phyloP scores from a whole-genome alignment of 2,113 vertebrate species.

The Onychostruthus taczanowskii region DNA sequence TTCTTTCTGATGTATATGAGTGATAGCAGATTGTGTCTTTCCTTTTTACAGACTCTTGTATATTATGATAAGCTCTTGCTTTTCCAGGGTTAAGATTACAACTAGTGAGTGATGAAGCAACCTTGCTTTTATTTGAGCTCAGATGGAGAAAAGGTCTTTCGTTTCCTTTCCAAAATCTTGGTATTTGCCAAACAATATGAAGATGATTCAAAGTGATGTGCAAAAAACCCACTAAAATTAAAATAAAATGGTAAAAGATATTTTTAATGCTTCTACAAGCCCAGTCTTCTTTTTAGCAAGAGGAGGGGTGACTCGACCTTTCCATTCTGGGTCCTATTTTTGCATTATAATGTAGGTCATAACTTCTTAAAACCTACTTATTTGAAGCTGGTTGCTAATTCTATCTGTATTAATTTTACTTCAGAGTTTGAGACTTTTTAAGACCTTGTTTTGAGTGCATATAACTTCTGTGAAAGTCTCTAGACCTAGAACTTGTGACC shows the following conservation, averaged over 20 bases:
- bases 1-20: not conserved
- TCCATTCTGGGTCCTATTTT: constrained; percentile 15
- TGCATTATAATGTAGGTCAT: constrained; percentile 37
- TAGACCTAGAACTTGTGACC: not conserved
- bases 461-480: not conserved
- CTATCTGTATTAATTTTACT: constrained; percentile 22
- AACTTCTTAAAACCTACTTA: constrained; percentile 10
- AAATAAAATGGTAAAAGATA: not conserved
- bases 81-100: not conserved
- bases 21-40: not conserved
- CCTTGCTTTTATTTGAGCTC: not conserved
- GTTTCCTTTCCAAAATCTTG: not conserved
- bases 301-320: not conserved
- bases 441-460: not conserved
- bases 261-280: not conserved
- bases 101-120: not conserved
- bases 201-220: not conserved
- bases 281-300: not conserved
- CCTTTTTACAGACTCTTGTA: not conserved
- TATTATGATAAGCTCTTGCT: not conserved
- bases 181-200: not conserved
- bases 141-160: not conserved
- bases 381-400: constrained; percentile 12
- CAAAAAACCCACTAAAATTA: not conserved
- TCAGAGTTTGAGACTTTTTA: not conserved